Base-by-base conservation (phyloP, 2,888 invertebrate species). In the Acanthosoma haemorrhoidale region DNA sequence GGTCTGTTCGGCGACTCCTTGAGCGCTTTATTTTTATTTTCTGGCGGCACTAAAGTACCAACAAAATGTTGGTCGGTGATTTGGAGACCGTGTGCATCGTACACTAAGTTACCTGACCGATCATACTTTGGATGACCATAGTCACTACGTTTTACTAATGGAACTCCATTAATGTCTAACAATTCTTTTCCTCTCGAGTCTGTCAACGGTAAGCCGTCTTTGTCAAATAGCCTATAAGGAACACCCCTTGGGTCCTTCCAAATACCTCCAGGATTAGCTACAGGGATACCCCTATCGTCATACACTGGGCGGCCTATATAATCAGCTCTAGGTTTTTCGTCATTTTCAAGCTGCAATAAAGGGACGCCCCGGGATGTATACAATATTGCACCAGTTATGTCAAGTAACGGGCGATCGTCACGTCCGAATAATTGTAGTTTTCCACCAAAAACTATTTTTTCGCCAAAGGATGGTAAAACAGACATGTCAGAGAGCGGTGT, bases 391-490 rank as follows among this genome's bases (percentile, higher is more conserved):
- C 73, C 73, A 25, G 41, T 43, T 25, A 63, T 41, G 57, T 73
- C 73, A 1, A 70, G 39, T 38, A 73, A 29, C 5, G 73, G 73
- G 4, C 67, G 41, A 63, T 71, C 70, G n/a, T 71, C 63, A 32
- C 67, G 61, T 31, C 70, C 73, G 21, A 70, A 73, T 9, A 73
- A 16, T 41, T 73, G 71, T 3, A 58, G 32, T 36, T 51, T 67
- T 2, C 71, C 69, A 31, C 39, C 57, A 21, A 66, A 43, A n/a
- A 73, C 41, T 15, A 71, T 16, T 15, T 60, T 18, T 21, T 61
- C 63, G n/a, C 67, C 64, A 31, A 69, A 51, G 1, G 67, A 31
- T n/a, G 69, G 43, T 18, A 59, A 11, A 0, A 64, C 38, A 39
- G 43, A 61, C 25, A 69, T 66, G 18, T 72, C 70, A 1, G 70